phyloP scores from a whole-genome alignment of 2,888 invertebrate genomes.

The Hipparchia sbordonii region DNA sequence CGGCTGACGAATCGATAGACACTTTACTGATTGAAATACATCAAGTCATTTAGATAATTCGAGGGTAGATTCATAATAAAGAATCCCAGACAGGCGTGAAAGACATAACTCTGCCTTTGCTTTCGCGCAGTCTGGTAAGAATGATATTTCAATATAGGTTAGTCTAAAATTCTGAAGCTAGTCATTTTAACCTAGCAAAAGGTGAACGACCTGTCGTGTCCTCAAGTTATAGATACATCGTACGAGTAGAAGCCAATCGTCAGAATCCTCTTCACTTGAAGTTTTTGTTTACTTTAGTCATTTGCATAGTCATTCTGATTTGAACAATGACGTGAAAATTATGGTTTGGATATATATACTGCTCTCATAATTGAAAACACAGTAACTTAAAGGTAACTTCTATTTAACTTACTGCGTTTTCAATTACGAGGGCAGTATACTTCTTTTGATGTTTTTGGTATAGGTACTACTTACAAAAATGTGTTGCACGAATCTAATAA shows the following conservation, averaged over 20 bases:
- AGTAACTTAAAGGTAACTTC: too few relatives aligned
- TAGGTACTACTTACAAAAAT: neutral
- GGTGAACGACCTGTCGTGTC: slow-evolving; percentile 74
- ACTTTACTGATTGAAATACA: too few relatives aligned
- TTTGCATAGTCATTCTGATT: slow-evolving; percentile 44
- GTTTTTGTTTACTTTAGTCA: slow-evolving; percentile 53
- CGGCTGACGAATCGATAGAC: too few relatives aligned
- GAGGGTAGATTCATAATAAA: too few relatives aligned
- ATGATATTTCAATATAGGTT: neutral
- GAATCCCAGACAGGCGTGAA: too few relatives aligned
- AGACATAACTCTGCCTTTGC: too few relatives aligned
- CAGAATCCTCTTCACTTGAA: slow-evolving; percentile 51
- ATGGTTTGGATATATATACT: neutral
- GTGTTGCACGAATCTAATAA: neutral
- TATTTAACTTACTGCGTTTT: too few relatives aligned
- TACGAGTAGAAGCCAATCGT: slow-evolving; percentile 56
- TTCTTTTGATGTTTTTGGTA: neutral
- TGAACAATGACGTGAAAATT: slow-evolving; percentile 5
- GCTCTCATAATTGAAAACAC: too few relatives aligned
- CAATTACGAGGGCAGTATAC: too few relatives aligned
- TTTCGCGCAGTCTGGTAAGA: neutral
- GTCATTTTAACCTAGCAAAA: slow-evolving; percentile 19
- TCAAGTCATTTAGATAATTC: too few relatives aligned
- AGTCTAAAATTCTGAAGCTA: neutral
- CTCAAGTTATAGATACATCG: slow-evolving; percentile 62